Evolutionary conservation across 1,140 invertebrate species (phyloP), one percentile per base, ranked within the genome.

Genomic region (Achroia grisella): DNA sequence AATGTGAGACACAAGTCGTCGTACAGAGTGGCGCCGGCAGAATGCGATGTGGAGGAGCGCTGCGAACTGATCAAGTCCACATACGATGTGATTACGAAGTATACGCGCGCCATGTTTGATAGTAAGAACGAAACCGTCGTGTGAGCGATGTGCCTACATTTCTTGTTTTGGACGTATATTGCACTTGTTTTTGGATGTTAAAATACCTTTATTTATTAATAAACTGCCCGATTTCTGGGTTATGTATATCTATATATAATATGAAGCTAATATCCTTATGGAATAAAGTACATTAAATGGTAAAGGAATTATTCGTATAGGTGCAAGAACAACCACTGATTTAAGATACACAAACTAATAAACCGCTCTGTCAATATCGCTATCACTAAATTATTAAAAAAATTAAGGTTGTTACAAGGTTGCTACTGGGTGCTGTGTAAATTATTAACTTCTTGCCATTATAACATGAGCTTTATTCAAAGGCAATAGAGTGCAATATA

Each of bases 31-130:
- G 78, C 77, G 30, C 80, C 80, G 0, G 39, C 59, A 4, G 74
- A 76, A 10, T 60, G 56, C 36, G 70, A 84, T 9, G 66, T 77
- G 9, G 78, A 84, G 23, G 76, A 76, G 13, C 51, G 78, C 0
- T 85, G 81, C 50, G 78, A 85, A 31, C 55, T 85, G n/a, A 74
- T 85, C 12, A 82, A 81, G 37, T 72, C 74, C 6, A 82, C 81
- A 5, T 85, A 85, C 52, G 81, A 82, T 33, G 78, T 64, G 2
- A 85, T 85, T 27, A 62, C 75, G n/a, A 82, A 79, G 51, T 85
- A 82, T 37, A 82, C 80, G 10, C 62, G 78, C 14, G 78, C 80
- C 10, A 78, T 82, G 73, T 82, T 85, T 59, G 80, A 82, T 15
- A 78, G 74, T 43, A 69, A 75, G 49, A 72, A 73, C 53, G 80